Evolutionary conservation across 2,797 vertebrate genomes (phyloP), one percentile per base, ranked within the genome.

Genomic region (Poeciliopsis infans): DNA sequence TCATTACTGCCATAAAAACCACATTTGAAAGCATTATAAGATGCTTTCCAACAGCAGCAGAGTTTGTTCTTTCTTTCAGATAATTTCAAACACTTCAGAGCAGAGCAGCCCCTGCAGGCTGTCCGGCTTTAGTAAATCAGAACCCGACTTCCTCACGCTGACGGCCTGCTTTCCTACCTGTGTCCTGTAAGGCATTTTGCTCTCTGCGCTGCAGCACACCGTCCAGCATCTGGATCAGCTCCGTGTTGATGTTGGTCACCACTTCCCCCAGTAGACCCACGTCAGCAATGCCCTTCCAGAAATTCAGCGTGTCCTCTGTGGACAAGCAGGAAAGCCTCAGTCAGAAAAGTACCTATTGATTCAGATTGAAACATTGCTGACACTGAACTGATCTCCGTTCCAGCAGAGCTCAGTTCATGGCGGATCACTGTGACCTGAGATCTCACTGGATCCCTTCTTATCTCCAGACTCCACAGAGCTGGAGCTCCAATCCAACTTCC

Each of bases 211-310:
- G 96, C 92, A 98, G 97, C 81, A 99, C 97, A 0, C 97, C 97
- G 79, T 95, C 95, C 70, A 99, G 94, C 82, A 99, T 95, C 88
- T 97, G 97, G 93, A 98, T 95, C 86, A 99, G 97, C 91, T 99
- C 98, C 2, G 97, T 97, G 84, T 97, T 97, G 90, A 99, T 98
- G 90, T 99, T 99, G 91, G 96, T 97, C 81, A 99, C 97, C 57
- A 99, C 98, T 84, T 99, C 98, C 55, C 98, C 98, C 95, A 99
- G 97, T 85, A 99, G 93, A 31, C 98, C 98, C 83, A 99, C 98
- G 0, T 99, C 98, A 18, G 97, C 97, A 46, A 99, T 99, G 85
- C 98, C 98, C 88, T 97, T 99, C 98, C 98, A 99, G 92, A 99
- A 99, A 91, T 96, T 97, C 90, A 99, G 89, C 0, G 98, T 98